Evolutionary conservation across 2,113 vertebrate species (phyloP).

Genomic region (Bungarus multicinctus): DNA sequence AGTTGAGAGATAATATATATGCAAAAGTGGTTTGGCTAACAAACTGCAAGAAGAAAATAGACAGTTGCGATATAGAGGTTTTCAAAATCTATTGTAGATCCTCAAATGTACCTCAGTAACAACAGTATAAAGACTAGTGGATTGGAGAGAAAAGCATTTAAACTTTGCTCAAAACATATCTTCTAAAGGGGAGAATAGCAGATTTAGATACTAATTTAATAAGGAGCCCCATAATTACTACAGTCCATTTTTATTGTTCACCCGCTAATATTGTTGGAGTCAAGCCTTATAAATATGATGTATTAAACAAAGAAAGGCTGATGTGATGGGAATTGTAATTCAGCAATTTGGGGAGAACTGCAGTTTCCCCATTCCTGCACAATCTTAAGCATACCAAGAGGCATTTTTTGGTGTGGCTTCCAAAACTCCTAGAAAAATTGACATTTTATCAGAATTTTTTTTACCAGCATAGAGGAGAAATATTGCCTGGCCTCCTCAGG

Average conservation of each 20-base stretch:
- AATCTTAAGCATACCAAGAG: too few species aligned
- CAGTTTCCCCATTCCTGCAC: too few species aligned
- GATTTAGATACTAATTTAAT: neutral
- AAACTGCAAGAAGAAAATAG: neutral
- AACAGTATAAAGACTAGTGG: neutral
- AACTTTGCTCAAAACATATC: neutral
- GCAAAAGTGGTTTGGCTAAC: neutral
- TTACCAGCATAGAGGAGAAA: too few species aligned
- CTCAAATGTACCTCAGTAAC: neutral
- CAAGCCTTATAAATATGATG: too few species aligned
- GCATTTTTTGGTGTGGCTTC: too few species aligned
- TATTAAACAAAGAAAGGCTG: too few species aligned
- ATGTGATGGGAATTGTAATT: too few species aligned
- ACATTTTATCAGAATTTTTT: too few species aligned
- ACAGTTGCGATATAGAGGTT: neutral
- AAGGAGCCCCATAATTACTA: neutral
- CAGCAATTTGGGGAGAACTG: too few species aligned
- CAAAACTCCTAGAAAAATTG: too few species aligned
- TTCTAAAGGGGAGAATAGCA: neutral
- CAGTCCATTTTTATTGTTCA: neutral
- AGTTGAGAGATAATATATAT: slow-evolving; percentile 26
- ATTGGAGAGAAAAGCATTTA: neutral
- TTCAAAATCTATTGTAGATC: neutral
- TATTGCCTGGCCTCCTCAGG: too few species aligned
- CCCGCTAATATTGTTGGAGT: too few species aligned